Evolutionary conservation across 2,797 vertebrate genomes (phyloP).

Genomic region (Sebastolobus altivelis): DNA sequence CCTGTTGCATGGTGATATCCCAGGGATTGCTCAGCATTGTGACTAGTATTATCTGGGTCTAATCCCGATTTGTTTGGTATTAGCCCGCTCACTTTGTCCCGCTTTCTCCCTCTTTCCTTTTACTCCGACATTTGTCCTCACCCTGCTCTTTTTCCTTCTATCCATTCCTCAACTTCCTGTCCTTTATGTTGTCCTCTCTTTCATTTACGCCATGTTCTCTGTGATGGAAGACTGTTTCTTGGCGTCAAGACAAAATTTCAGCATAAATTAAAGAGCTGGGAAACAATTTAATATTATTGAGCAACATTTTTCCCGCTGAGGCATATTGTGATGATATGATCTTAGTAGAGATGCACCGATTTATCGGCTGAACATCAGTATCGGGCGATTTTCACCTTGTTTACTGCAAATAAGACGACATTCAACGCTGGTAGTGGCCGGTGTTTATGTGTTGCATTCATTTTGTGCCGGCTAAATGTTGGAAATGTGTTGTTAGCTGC

Average conservation of each 20-base stretch:
- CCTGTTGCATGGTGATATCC: slow-evolving; percentile 71
- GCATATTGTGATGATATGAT: neutral
- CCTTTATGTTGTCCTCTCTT: slow-evolving; percentile 26
- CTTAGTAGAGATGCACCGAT: too few species aligned
- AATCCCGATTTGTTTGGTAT: slow-evolving; percentile 81
- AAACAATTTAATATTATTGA: neutral
- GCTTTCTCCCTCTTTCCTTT: slow-evolving; percentile 46
- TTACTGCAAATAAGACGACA: too few species aligned
- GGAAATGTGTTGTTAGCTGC: too few species aligned
- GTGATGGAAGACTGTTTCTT: neutral
- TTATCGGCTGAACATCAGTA: too few species aligned
- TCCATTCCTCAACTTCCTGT: slow-evolving; percentile 38
- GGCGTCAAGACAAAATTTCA: neutral
- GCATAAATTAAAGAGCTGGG: neutral
- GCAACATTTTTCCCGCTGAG: neutral
- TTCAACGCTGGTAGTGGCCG: too few species aligned
- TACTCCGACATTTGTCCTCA: slow-evolving; percentile 52
- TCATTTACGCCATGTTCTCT: neutral
- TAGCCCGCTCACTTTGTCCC: slow-evolving; percentile 55
- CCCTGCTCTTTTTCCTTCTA: slow-evolving; percentile 41
- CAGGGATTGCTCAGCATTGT: slow-evolving; percentile 78
- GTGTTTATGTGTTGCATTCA: too few species aligned
- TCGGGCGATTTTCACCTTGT: too few species aligned
- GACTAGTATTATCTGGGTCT: slow-evolving; percentile 81
- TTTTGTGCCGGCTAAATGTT: too few species aligned